phyloP scores from a whole-genome alignment of 2,888 invertebrate genomes.

The Hirtodrosophila alboralis region DNA sequence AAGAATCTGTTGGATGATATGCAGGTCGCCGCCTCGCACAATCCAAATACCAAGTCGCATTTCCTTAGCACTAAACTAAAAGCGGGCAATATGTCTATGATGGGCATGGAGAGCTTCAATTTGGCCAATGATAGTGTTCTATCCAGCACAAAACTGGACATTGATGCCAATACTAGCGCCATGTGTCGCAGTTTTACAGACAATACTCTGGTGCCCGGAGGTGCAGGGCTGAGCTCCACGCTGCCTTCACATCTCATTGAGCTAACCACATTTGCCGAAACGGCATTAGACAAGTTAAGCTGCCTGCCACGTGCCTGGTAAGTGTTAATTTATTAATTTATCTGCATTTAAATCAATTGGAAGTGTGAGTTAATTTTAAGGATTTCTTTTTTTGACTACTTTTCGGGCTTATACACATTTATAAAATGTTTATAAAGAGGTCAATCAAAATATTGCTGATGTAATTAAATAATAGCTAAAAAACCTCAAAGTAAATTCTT shows the following conservation, averaged over 20 bases:
- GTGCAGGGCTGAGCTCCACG: slow-evolving; percentile 25
- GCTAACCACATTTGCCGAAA: slow-evolving; percentile 78
- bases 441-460: no score
- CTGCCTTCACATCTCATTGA: slow-evolving; percentile 78
- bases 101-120: slow-evolving; percentile 69
- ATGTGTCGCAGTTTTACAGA: slow-evolving; percentile 56
- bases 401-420: no score
- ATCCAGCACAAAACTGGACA: slow-evolving; percentile 82
- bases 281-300: slow-evolving; percentile 77
- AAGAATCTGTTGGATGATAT: slow-evolving; percentile 76
- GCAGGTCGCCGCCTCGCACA: slow-evolving; percentile 55
- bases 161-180: slow-evolving; percentile 67
- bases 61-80: slow-evolving; percentile 74
- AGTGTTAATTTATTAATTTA: slow-evolving; percentile 15
- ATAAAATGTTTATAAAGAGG: no score
- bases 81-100: slow-evolving; percentile 59
- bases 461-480: no score
- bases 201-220: slow-evolving; percentile 51
- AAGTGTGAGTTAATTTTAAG: no score
- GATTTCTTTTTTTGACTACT: no score
- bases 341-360: not conserved
- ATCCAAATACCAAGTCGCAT: slow-evolving; percentile 66
- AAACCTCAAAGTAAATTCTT: no score
- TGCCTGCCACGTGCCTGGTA: slow-evolving; percentile 78
- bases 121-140: slow-evolving; percentile 76